Conservation (phyloP, 2,113 vertebrate genomes). For the Larimichthys crocea region DNA sequence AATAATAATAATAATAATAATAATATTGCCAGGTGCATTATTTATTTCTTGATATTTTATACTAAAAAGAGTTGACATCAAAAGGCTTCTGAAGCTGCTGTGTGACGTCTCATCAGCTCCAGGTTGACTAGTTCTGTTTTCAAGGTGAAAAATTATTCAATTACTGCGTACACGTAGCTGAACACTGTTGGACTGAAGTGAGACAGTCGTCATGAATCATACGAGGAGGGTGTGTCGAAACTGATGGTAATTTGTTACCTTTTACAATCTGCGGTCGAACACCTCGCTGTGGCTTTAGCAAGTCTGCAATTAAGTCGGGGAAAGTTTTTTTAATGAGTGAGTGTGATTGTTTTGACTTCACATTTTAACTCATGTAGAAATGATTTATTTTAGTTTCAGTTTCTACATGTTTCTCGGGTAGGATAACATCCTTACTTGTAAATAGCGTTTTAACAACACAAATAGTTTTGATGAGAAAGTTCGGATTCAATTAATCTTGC, state of each 20-base stretch:
- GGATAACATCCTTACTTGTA: conserved; percentile 16
- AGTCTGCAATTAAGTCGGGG: conserved; percentile 16
- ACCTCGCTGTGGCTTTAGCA: not conserved
- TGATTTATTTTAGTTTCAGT: not conserved
- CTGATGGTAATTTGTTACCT: conserved; percentile 30
- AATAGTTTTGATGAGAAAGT: conserved; percentile 35
- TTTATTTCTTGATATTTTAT: not conserved
- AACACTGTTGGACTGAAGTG: conserved; percentile 77
- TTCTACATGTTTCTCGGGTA: not conserved
- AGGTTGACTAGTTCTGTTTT: conserved; percentile 77
- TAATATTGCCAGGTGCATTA: not conserved
- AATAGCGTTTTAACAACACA: conserved; percentile 10
- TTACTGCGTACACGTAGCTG: conserved; percentile 81
- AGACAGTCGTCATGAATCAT: conserved; percentile 78
- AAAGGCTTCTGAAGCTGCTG: not conserved
- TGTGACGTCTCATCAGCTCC: not conserved
- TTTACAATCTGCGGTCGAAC: not conserved
- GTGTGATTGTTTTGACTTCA: conserved; percentile 4
- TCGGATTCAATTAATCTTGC: conserved; percentile 26
- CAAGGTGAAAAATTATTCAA: conserved; percentile 84
- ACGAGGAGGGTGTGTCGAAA: conserved; percentile 42
- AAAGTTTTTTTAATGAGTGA: not conserved
- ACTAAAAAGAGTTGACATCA: not conserved
- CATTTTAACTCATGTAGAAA: not conserved
- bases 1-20: conserved; percentile 8